phyloP scores from a whole-genome alignment of 2,113 vertebrate genomes.

The Antechinus stuartii region DNA sequence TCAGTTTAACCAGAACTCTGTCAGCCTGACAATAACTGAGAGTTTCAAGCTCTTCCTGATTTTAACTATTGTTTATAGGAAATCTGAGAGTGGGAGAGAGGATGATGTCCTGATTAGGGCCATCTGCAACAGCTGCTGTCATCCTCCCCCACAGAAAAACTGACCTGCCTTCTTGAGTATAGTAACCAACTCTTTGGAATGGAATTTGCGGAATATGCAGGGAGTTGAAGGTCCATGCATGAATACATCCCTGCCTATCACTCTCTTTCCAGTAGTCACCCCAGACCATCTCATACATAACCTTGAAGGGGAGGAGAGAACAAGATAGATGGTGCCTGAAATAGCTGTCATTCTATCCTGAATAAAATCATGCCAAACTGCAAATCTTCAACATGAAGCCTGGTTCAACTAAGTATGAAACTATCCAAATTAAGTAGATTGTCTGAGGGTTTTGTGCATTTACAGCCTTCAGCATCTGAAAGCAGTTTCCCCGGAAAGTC shows the following conservation, averaged over 20 bases:
- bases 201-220: slow-evolving; percentile 17
- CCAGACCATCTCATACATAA: not conserved
- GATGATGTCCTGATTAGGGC: not conserved
- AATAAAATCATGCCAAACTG: slow-evolving; percentile 62
- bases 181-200: not conserved
- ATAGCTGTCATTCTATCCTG: slow-evolving; percentile 43
- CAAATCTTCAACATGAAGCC: slow-evolving; percentile 55
- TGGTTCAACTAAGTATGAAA: slow-evolving; percentile 73
- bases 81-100: not conserved
- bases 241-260: not conserved
- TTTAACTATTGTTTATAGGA: not conserved
- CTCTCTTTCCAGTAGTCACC: not conserved
- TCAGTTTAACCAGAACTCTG: not conserved
- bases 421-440: slow-evolving; percentile 71
- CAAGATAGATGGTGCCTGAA: slow-evolving; percentile 47
- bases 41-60: not conserved
- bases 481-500: slow-evolving; percentile 80
- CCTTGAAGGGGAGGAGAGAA: not conserved
- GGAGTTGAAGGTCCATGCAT: not conserved
- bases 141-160: not conserved
- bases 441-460: slow-evolving; percentile 66
- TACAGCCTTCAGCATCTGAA: slow-evolving; percentile 78
- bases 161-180: not conserved
- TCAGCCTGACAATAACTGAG: not conserved
- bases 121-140: not conserved